These are phyloP conservation scores for Crypturellus undulatus DNA, from an alignment of 2,113 vertebrate genomes.

Conservation along the genomic window DNA sequence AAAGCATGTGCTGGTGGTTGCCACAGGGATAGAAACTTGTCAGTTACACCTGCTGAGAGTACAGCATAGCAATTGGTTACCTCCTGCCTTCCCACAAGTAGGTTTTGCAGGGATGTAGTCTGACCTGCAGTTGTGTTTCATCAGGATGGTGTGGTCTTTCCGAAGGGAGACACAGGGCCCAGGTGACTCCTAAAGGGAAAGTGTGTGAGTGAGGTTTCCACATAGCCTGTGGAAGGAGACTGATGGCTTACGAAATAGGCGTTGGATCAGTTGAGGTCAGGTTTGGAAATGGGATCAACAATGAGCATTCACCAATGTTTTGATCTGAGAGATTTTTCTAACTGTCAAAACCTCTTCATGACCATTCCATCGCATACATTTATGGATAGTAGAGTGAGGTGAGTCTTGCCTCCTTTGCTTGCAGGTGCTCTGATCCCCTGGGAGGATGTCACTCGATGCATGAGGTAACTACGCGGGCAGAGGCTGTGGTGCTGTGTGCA, in stretches of 20 bases:
- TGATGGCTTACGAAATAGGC: neutral
- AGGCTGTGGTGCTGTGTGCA: neutral
- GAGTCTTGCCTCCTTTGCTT: accelerated
- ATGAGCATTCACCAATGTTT: neutral
- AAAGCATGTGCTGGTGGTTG: neutral
- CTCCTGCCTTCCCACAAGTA: neutral
- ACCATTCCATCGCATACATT: neutral
- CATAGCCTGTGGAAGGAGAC: neutral
- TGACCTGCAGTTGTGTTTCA: neutral
- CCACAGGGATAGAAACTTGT: neutral
- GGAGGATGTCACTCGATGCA: neutral
- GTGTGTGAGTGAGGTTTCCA: neutral
- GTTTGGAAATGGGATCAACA: neutral
- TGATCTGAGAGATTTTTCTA: neutral
- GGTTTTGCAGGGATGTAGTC: accelerated
- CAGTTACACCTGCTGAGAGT: neutral
- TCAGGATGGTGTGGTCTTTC: neutral
- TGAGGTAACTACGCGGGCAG: neutral
- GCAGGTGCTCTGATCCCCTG: neutral
- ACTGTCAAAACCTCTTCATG: neutral
- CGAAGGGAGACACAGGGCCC: neutral
- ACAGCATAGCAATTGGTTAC: neutral
- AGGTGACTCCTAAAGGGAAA: neutral
- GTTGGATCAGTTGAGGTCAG: neutral
- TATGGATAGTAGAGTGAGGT: neutral